These are phyloP conservation scores for Sminthopsis crassicaudata DNA, from an alignment of 2,113 vertebrate species.

Conservation along the genomic window DNA sequence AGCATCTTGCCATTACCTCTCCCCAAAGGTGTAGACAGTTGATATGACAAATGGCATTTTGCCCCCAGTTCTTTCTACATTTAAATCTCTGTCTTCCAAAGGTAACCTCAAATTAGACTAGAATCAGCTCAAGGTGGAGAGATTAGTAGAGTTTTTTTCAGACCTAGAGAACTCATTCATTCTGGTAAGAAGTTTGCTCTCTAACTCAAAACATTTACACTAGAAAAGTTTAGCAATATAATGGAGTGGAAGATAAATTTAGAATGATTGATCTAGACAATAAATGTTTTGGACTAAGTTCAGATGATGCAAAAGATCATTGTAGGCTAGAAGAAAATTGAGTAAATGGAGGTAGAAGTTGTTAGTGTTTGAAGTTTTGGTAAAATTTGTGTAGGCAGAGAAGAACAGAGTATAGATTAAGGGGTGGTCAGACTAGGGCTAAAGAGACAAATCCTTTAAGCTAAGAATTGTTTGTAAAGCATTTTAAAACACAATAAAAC, in stretches of 20 bases:
- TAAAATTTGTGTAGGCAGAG: not conserved
- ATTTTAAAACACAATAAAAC: not conserved
- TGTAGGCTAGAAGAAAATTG: not conserved
- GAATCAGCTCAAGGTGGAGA: not conserved
- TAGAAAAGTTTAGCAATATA: not conserved
- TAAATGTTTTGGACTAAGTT: not conserved
- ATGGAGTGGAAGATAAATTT: not conserved
- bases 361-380: not conserved
- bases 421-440: not conserved
- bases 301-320: not conserved
- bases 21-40: not conserved
- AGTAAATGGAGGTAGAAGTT: not conserved
- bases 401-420: not conserved
- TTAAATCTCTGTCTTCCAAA: not conserved
- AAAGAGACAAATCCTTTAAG: not conserved
- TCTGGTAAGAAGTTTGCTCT: not conserved
- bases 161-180: not conserved
- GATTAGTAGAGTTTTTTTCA: not conserved
- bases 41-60: not conserved
- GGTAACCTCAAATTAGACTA: not conserved
- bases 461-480: not conserved
- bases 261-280: not conserved
- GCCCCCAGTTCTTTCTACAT: not conserved
- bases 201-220: not conserved
- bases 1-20: constrained; percentile 24